Percentiles rank a stretch among this genome's conserved stretches.
Conservation (phyloP, 53 echinoderm and acorn worm genomes). For the Actinopyga echinites region DNA sequence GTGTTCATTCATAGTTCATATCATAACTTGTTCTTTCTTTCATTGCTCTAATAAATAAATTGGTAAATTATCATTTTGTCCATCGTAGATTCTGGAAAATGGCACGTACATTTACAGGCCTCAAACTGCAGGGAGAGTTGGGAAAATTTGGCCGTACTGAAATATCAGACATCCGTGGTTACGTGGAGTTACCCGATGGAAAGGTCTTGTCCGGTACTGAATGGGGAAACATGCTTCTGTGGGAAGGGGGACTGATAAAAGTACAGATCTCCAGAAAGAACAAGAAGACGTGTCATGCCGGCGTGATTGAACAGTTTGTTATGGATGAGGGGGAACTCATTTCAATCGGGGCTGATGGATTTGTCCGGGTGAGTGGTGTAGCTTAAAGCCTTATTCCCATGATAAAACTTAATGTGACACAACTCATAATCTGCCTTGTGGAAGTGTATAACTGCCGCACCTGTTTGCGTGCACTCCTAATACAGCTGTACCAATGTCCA, state of each 20-base stretch:
- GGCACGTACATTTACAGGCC: slow-evolving; percentile 95
- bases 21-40: background rate
- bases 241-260: slow-evolving; percentile 98
- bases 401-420: too few species aligned
- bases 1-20: background rate
- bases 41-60: background rate
- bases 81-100: slow-evolving; percentile 95
- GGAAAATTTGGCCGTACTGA: slow-evolving; percentile 98
- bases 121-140: slow-evolving; percentile 91
- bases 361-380: slow-evolving; percentile 76
- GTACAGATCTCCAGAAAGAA: slow-evolving; percentile 85
- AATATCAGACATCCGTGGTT: slow-evolving; percentile 97
- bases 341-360: slow-evolving; percentile 94
- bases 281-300: slow-evolving; percentile 86
- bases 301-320: slow-evolving; percentile 94
- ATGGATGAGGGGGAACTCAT: slow-evolving; percentile 97
- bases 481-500: too few species aligned
- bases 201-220: slow-evolving; percentile 95
- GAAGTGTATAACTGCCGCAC: too few species aligned
- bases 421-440: too few species aligned
- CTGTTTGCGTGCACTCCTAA: too few species aligned
- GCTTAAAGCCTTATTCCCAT: too few species aligned
- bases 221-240: slow-evolving; percentile 97
- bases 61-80: background rate
- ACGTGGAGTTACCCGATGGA: slow-evolving; percentile 92